Evolutionary conservation across 2,888 invertebrate species (phyloP).

Genomic region (Chymomyza fuscimana): DNA sequence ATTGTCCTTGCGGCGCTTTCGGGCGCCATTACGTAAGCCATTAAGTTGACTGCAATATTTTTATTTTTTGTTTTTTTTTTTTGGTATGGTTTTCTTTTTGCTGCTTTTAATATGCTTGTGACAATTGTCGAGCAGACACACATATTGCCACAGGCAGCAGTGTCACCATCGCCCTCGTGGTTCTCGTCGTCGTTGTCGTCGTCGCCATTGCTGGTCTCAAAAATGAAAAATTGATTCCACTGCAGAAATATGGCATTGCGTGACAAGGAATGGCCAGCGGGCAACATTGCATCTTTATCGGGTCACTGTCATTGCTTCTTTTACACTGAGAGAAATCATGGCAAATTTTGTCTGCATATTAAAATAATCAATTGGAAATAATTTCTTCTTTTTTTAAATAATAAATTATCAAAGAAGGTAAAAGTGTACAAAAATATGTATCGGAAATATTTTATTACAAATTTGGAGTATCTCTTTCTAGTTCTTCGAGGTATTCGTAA

Average conservation of each 20-base stretch:
- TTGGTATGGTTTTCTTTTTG: conserved; percentile 38
- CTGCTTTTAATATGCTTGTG: conserved; percentile 47
- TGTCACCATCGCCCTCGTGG: neutral
- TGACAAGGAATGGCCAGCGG: neutral
- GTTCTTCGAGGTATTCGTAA: too few species aligned
- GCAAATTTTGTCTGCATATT: neutral
- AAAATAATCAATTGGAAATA: neutral
- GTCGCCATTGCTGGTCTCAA: conserved; percentile 25
- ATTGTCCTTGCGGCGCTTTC: conserved; percentile 4
- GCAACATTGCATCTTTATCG: conserved; percentile 49
- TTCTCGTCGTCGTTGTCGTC: conserved; percentile 30
- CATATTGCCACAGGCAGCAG: neutral
- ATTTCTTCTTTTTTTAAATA: too few species aligned
- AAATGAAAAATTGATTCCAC: conserved; percentile 62
- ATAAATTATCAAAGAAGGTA: too few species aligned
- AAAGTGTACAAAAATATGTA: too few species aligned
- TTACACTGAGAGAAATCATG: neutral
- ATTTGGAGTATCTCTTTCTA: too few species aligned
- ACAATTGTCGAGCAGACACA: conserved; percentile 49
- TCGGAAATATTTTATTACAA: too few species aligned
- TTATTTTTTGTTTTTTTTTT: neutral
- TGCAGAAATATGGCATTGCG: conserved; percentile 50
- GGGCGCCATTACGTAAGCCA: conserved; percentile 54
- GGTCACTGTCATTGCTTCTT: conserved; percentile 39
- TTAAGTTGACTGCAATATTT: conserved; percentile 26